Percentiles rank a stretch among this genome's conserved stretches.
These are phyloP conservation scores for Petrophora chlorosata DNA, from an alignment of 2,888 invertebrate genomes.

Conservation along the genomic window DNA sequence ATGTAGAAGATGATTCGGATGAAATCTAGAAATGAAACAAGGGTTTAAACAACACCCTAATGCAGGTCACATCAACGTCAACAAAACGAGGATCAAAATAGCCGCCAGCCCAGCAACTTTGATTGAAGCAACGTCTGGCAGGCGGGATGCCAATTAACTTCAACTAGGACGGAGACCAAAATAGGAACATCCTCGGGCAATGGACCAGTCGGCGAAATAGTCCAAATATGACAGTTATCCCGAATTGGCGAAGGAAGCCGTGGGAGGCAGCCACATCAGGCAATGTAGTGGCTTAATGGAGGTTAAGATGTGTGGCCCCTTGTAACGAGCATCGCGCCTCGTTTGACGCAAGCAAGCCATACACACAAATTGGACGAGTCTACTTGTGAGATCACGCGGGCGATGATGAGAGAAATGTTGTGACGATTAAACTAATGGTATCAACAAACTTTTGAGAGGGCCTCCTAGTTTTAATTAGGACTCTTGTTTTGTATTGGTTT, in stretches of 20 bases:
- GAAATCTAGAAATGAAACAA: too few relatives aligned
- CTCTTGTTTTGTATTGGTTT: too few relatives aligned
- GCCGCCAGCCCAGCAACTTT: conserved; percentile 11
- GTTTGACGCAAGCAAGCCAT: conserved; percentile 63
- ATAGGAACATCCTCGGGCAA: conserved; percentile 58
- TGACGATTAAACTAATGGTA: conserved; percentile 24
- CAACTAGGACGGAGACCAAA: conserved; percentile 36
- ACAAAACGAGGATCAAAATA: conserved; percentile 5
- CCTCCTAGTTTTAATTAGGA: too few relatives aligned
- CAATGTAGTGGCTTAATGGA: conserved; percentile 72
- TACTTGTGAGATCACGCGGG: conserved; percentile 38
- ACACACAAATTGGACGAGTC: conserved; percentile 62
- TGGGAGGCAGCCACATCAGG: conserved; percentile 66
- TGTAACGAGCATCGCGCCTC: conserved; percentile 67
- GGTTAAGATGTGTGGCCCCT: conserved; percentile 78
- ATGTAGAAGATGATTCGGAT: too few relatives aligned
- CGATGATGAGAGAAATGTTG: conserved; percentile 27
- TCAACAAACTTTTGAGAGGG: too few relatives aligned
- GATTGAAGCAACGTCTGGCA: conserved; percentile 8
- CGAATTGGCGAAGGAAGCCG: conserved; percentile 70
- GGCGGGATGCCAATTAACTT: conserved; percentile 40
- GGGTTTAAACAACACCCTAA: too few relatives aligned
- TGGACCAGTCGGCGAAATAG: conserved; percentile 42
- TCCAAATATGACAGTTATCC: conserved; percentile 57
- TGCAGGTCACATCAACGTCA: not conserved